A percentile compares a stretch with the other conserved stretches of the same genome.
These are phyloP conservation scores for Lasiurus cinereus DNA, from an alignment of 2,113 vertebrate genomes.

Conservation along the genomic window DNA sequence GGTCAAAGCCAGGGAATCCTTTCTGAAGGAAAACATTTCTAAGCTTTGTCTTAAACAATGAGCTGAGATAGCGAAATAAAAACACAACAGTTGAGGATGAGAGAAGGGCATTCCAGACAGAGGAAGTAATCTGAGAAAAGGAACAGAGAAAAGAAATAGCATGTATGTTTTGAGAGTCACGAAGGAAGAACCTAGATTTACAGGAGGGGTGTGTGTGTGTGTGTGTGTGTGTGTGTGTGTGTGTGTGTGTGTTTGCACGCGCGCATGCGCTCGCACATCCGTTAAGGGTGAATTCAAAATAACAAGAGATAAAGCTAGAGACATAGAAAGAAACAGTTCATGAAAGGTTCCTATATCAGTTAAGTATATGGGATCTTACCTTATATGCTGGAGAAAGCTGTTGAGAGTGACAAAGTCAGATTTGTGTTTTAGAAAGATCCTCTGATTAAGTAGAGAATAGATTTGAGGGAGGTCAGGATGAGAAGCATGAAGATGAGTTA, in stretches of 20 bases:
- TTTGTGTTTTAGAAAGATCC: neutral
- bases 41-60: neutral
- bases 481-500: neutral
- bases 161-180: neutral
- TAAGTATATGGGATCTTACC: neutral
- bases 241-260: neutral
- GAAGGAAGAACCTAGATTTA: neutral
- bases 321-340: neutral
- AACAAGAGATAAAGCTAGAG: neutral
- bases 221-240: neutral
- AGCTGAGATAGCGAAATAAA: neutral
- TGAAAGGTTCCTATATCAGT: neutral
- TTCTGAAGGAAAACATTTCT: constrained; percentile 21
- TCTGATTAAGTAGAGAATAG: neutral
- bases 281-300: neutral
- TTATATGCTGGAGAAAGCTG: neutral
- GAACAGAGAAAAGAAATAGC: neutral
- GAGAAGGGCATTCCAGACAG: neutral
- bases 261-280: too few relatives aligned
- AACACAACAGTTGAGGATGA: neutral
- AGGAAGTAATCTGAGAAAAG: neutral
- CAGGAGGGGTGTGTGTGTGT: neutral
- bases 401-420: neutral
- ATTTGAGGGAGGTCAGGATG: neutral
- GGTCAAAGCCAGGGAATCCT: neutral